These are phyloP conservation scores for Pissodes strobi DNA, from an alignment of 1,140 invertebrate species.

Conservation along the genomic window DNA sequence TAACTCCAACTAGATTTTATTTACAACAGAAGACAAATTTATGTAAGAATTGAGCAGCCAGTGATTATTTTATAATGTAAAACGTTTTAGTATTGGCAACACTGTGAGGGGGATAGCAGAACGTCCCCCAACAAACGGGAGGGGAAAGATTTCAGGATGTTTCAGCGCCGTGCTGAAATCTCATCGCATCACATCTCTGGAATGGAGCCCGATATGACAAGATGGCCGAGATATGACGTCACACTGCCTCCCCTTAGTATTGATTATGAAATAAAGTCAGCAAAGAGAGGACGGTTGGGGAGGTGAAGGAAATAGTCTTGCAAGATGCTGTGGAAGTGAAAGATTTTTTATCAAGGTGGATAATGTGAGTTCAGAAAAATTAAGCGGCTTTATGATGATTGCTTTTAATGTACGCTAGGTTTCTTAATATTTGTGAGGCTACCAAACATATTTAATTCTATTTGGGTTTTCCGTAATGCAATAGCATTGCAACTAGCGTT, in stretches of 20 bases:
- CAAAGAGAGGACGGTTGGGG: constrained; percentile 34
- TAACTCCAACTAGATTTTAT: too few species aligned
- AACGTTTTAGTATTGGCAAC: too few species aligned
- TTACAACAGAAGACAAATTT: too few species aligned
- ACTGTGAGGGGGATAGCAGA: constrained; percentile 15
- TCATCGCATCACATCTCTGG: constrained; percentile 48
- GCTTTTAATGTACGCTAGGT: too few species aligned
- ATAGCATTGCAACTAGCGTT: too few species aligned
- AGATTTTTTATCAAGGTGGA: not conserved
- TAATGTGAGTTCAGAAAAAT: too few species aligned
- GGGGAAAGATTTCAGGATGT: constrained; percentile 39
- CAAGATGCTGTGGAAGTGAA: constrained; percentile 8
- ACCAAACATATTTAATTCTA: too few species aligned
- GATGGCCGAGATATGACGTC: constrained; percentile 56
- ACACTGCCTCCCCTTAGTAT: constrained; percentile 49
- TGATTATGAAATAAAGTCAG: constrained; percentile 49
- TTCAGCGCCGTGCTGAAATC: constrained; percentile 43
- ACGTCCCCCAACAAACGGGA: constrained; percentile 22
- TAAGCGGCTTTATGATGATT: too few species aligned
- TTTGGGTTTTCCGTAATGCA: too few species aligned
- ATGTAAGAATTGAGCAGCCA: too few species aligned
- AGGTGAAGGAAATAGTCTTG: not conserved
- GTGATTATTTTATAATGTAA: too few species aligned
- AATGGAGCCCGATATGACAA: constrained; percentile 54
- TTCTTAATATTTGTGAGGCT: too few species aligned